A percentile compares a stretch with the other conserved stretches of the same genome.
These are phyloP conservation scores for Typhlichthys eigenmanni DNA, from an alignment of 2,797 vertebrate genomes.

Conservation along the genomic window DNA sequence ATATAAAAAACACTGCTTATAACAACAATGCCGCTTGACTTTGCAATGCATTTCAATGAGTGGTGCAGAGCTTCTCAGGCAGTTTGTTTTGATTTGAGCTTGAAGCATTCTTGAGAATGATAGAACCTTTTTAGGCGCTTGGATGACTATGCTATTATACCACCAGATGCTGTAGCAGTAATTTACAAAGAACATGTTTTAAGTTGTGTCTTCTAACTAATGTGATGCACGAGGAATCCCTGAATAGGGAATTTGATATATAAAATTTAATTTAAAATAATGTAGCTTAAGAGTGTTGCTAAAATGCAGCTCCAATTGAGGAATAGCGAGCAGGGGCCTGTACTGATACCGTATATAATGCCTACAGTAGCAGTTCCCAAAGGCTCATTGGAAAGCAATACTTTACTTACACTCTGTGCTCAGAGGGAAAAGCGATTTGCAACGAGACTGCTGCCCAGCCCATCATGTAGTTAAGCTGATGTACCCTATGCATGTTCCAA, in stretches of 20 bases:
- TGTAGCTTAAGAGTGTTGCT: slow-evolving; percentile 16
- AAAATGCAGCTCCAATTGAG: slow-evolving; percentile 41
- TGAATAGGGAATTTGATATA: slow-evolving; percentile 19
- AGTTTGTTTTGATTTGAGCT: no score
- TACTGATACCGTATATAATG: slow-evolving; percentile 4
- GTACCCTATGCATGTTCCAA: slow-evolving; percentile 15
- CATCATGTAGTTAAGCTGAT: slow-evolving; percentile 42
- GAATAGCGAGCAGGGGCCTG: slow-evolving; percentile 43
- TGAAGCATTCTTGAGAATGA: not conserved
- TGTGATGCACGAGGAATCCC: slow-evolving; percentile 15
- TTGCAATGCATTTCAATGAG: no score
- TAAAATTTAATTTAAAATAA: slow-evolving; percentile 21
- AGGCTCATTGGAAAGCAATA: slow-evolving; percentile 51
- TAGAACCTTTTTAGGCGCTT: slow-evolving; percentile 4
- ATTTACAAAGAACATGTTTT: not conserved
- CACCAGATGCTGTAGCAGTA: not conserved
- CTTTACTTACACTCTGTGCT: slow-evolving; percentile 44
- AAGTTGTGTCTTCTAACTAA: slow-evolving; percentile 24
- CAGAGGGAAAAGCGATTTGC: slow-evolving; percentile 42
- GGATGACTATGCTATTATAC: slow-evolving; percentile 17
- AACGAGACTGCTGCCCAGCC: slow-evolving; percentile 47
- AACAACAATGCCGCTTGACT: no score
- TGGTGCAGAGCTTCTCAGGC: no score
- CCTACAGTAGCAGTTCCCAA: slow-evolving; percentile 23
- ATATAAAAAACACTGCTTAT: no score